Evolutionary conservation across 1,140 invertebrate genomes (phyloP).

Genomic region (Stenopsyche tienmushanensis): DNA sequence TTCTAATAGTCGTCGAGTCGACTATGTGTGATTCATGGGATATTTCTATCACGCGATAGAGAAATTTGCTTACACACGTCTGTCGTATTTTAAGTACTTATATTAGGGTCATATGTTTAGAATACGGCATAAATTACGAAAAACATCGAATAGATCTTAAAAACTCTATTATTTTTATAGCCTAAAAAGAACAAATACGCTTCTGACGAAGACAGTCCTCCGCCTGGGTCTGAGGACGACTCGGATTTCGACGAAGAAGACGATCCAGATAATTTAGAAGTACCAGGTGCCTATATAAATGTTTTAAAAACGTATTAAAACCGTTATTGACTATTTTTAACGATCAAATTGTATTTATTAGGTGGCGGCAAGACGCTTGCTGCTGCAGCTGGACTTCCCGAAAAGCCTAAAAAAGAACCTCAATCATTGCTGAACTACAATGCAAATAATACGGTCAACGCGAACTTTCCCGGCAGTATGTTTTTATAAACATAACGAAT

Average conservation of each 20-base stretch:
- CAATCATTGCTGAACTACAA: background rate
- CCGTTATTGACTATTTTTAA: background rate
- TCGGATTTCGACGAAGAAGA: constrained; percentile 86
- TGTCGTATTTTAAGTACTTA: too few relatives aligned
- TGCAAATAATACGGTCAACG: constrained; percentile 10
- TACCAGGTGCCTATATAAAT: constrained; percentile 65
- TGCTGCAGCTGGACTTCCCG: constrained; percentile 65
- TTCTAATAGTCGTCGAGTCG: too few relatives aligned
- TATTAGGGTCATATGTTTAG: too few relatives aligned
- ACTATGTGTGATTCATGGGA: too few relatives aligned
- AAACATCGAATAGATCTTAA: too few relatives aligned
- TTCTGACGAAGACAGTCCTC: constrained; percentile 59
- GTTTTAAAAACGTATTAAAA: background rate
- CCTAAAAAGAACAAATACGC: constrained; percentile 50
- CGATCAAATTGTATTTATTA: constrained; percentile 48
- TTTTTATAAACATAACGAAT: background rate
- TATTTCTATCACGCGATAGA: too few relatives aligned
- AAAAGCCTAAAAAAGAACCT: constrained; percentile 48
- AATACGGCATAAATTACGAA: too few relatives aligned
- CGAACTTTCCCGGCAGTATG: background rate
- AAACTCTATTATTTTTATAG: constrained; percentile 26
- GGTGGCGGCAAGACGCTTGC: constrained; percentile 80
- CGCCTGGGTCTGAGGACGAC: constrained; percentile 64
- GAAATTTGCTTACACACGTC: too few relatives aligned
- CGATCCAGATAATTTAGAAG: constrained; percentile 87